A percentile compares a stretch with the other conserved stretches of the same genome.
phyloP scores from a whole-genome alignment of 2,113 vertebrate genomes.

The Crotalus tigris region DNA sequence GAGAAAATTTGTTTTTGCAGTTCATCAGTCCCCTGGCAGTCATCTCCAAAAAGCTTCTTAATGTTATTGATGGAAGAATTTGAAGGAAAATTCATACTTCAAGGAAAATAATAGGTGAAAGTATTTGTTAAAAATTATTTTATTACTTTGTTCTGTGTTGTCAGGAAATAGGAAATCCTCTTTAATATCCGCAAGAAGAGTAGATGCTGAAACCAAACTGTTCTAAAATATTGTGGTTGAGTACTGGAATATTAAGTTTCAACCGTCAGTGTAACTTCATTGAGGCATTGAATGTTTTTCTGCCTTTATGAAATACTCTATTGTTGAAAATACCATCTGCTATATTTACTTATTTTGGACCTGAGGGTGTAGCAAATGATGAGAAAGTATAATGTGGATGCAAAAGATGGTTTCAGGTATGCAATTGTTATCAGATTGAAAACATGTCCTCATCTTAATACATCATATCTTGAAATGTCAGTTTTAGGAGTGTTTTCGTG shows the following conservation, averaged over 20 bases:
- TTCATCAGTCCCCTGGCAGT: not conserved
- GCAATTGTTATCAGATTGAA: not conserved
- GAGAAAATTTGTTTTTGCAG: not conserved
- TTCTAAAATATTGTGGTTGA: not conserved
- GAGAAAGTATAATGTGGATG: not conserved
- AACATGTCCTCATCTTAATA: not conserved
- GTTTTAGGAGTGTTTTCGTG: not conserved
- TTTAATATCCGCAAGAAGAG: fast-evolving
- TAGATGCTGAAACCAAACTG: not conserved
- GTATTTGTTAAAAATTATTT: constrained; percentile 6
- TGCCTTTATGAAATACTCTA: not conserved
- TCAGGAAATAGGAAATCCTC: not conserved
- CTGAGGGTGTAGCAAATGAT: not conserved
- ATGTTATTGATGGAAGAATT: not conserved
- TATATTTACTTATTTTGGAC: not conserved
- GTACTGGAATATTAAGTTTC: not conserved
- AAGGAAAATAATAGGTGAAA: not conserved
- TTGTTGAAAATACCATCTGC: not conserved
- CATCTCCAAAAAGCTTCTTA: not conserved
- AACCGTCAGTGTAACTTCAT: not conserved
- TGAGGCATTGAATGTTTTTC: not conserved
- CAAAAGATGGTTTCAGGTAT: not conserved
- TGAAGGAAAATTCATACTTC: not conserved
- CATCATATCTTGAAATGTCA: not conserved
- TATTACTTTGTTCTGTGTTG: not conserved